Evolutionary conservation across 2,797 vertebrate species (phyloP).

Genomic region (Xiphophorus birchmanni): DNA sequence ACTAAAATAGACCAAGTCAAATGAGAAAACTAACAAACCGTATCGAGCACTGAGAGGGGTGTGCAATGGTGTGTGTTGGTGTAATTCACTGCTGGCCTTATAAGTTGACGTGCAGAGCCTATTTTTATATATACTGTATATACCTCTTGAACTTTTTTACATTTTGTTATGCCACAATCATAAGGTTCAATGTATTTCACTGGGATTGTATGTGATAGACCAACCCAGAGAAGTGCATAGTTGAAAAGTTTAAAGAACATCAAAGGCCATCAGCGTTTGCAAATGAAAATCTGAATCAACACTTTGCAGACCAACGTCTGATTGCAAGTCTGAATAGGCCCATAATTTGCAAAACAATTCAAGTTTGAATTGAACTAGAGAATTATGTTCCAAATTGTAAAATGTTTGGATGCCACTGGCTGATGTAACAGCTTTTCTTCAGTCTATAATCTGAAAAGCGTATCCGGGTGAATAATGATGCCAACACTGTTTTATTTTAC

Average conservation of each 20-base stretch:
- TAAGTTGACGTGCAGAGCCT: conserved; percentile 40
- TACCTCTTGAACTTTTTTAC: not conserved
- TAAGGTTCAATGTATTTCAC: not conserved
- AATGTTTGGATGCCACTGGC: not conserved
- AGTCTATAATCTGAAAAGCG: not conserved
- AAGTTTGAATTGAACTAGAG: not conserved
- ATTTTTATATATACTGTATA: not conserved
- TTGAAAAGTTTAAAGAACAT: not conserved
- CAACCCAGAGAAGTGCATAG: not conserved
- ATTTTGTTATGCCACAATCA: not conserved
- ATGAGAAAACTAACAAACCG: conserved; percentile 69
- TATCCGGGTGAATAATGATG: not conserved
- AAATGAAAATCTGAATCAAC: not conserved
- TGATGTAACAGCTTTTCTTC: not conserved
- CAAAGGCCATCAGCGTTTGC: not conserved
- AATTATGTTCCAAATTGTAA: not conserved
- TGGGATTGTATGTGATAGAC: not conserved
- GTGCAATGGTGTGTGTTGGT: conserved; percentile 29
- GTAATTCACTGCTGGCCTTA: conserved; percentile 54
- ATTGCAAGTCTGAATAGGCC: too few relatives aligned
- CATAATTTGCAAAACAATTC: not conserved
- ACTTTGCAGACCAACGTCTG: not conserved
- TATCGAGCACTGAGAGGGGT: conserved; percentile 48
- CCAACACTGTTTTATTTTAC: not conserved
- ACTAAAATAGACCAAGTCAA: conserved; percentile 73